phyloP scores from a whole-genome alignment of 2,113 vertebrate species.

The Pterophyllum scalare region DNA sequence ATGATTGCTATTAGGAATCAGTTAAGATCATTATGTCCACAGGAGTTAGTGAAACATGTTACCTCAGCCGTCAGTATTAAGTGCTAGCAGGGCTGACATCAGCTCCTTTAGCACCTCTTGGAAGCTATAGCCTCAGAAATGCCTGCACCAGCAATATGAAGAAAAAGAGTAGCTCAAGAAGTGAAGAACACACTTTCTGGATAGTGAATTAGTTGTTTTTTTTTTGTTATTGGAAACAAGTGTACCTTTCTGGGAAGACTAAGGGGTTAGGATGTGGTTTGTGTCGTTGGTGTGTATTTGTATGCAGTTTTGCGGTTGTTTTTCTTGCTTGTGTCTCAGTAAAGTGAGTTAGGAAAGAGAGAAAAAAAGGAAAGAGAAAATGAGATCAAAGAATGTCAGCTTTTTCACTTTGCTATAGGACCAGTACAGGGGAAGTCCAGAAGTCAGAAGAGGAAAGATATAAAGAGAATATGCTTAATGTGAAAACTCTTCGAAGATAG shows the following conservation, averaged over 20 bases:
- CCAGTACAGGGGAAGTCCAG: conserved; percentile 44
- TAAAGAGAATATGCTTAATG: not conserved
- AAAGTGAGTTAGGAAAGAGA: conserved; percentile 7
- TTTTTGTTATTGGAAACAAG: conserved; percentile 20
- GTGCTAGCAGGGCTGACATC: not conserved
- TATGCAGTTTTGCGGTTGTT: conserved; percentile 14
- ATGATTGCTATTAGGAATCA: not conserved
- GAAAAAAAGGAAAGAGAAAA: conserved; percentile 2
- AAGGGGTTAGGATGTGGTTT: conserved; percentile 54
- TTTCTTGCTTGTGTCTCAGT: not conserved
- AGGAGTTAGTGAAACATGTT: not conserved
- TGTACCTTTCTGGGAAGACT: conserved; percentile 30
- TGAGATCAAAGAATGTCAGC: not conserved
- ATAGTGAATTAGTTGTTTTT: not conserved
- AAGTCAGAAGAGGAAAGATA: not conserved
- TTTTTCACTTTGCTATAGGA: conserved; percentile 18
- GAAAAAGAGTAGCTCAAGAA: not conserved
- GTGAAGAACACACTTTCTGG: not conserved
- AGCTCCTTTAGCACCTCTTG: not conserved
- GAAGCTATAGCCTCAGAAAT: not conserved
- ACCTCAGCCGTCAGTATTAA: no score
- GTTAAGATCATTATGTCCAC: not conserved
- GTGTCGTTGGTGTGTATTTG: not conserved
- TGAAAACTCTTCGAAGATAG: not conserved
- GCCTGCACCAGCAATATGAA: not conserved